Evolutionary conservation across 2,888 invertebrate genomes (phyloP).

Genomic region (Halictus ligatus): DNA sequence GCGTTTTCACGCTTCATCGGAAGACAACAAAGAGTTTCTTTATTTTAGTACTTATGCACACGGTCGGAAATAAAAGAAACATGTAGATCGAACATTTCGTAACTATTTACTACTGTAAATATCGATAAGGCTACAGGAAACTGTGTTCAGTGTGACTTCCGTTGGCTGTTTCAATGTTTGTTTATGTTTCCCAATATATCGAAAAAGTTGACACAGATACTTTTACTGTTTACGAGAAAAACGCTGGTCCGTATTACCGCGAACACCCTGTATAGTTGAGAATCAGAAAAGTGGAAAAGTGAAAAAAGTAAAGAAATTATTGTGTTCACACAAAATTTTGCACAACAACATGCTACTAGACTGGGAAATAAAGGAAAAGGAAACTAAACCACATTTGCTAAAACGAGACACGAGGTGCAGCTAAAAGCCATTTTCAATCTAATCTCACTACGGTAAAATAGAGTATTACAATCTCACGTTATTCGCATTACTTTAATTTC

Average conservation of each 20-base stretch:
- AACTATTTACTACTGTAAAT: too few relatives aligned
- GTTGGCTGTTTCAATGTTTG: too few relatives aligned
- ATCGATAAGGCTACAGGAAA: too few relatives aligned
- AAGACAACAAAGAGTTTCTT: neutral
- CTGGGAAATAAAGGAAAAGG: neutral
- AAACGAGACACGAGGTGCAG: neutral
- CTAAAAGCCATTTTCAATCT: neutral
- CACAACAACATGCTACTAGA: neutral
- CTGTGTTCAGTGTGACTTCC: too few relatives aligned
- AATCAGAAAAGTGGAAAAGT: neutral
- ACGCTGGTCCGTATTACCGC: too few relatives aligned
- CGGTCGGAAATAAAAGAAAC: too few relatives aligned
- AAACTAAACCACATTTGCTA: neutral
- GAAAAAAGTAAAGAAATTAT: neutral
- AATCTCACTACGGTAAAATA: neutral
- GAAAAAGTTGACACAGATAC: too few relatives aligned
- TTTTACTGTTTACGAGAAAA: too few relatives aligned
- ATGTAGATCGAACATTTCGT: too few relatives aligned
- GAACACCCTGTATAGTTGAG: too few relatives aligned
- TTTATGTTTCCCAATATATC: too few relatives aligned
- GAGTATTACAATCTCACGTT: neutral
- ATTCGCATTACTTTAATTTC: conserved; percentile 12
- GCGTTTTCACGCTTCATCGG: neutral
- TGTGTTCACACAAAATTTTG: neutral
- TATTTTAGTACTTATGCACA: too few relatives aligned